Percentiles rank a stretch among this genome's conserved stretches.
phyloP scores from a whole-genome alignment of 2,888 invertebrate genomes.

The Clitarchus hookeri region DNA sequence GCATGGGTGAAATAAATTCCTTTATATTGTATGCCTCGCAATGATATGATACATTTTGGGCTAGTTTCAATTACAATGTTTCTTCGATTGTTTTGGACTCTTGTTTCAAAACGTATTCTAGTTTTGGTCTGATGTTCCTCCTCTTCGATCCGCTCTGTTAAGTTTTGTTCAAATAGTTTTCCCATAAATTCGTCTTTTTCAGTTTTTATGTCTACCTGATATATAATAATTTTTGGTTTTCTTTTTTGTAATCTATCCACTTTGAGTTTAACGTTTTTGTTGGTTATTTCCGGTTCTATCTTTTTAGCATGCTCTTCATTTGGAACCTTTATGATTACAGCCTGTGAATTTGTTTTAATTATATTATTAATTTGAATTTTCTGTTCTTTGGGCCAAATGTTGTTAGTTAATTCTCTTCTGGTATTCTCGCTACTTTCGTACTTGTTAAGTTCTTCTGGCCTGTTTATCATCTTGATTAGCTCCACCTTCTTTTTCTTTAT shows the following conservation, averaged over 20 bases:
- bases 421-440: too few relatives aligned
- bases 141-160: background rate
- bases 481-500: too few relatives aligned
- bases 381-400: background rate
- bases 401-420: too few relatives aligned
- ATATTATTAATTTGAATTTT: background rate
- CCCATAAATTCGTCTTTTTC: background rate
- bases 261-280: background rate
- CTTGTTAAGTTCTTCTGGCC: too few relatives aligned
- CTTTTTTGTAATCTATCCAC: background rate
- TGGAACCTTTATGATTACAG: background rate
- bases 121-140: background rate
- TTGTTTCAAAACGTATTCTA: background rate
- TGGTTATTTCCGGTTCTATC: background rate
- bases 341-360: background rate
- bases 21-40: background rate
- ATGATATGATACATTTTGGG: background rate
- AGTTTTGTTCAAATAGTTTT: background rate
- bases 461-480: too few relatives aligned
- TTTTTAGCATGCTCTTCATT: background rate
- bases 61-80: background rate
- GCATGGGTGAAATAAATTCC: background rate
- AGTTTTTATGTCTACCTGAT: background rate
- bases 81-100: background rate
- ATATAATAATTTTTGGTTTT: background rate